These are phyloP conservation scores for Aurelia sp. DNA, from an alignment of 30 jellyfish, hydroid and myxozoan species.

Conservation along the genomic window DNA sequence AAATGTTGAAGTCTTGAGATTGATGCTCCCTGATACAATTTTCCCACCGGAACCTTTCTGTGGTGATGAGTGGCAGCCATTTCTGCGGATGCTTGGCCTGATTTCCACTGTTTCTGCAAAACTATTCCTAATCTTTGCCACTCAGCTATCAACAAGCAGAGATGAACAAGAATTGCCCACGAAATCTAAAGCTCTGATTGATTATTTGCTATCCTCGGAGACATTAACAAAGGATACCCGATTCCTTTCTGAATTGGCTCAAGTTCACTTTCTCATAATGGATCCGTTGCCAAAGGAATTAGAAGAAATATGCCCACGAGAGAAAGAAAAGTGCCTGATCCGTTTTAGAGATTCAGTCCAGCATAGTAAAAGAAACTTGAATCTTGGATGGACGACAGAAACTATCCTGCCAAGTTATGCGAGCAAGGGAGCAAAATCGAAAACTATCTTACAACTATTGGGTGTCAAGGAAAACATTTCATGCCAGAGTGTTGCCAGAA, in stretches of 20 bases:
- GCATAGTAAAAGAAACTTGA: not conserved
- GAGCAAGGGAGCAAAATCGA: not conserved
- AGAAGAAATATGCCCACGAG: not conserved
- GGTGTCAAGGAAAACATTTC: not conserved
- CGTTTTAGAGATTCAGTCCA: conserved; percentile 23
- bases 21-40: conserved; percentile 21
- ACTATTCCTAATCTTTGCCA: conserved; percentile 59
- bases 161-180: not conserved
- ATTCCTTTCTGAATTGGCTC: conserved; percentile 1
- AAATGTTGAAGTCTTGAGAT: conserved; percentile 20
- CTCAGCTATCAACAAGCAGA: not conserved
- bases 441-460: not conserved
- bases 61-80: conserved; percentile 42
- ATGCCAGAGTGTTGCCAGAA: conserved; percentile 22
- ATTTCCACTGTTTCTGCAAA: conserved; percentile 7
- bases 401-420: conserved; percentile 39
- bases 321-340: not conserved
- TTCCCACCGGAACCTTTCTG: conserved; percentile 62
- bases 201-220: not conserved
- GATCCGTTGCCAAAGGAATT: not conserved
- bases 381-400: conserved; percentile 42
- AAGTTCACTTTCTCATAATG: conserved; percentile 37
- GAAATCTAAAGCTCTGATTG: conserved; percentile 35
- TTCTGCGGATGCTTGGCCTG: conserved; percentile 57
- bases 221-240: not conserved